phyloP scores from a whole-genome alignment of 2,113 vertebrate species.

The Myotis lucifugus region DNA sequence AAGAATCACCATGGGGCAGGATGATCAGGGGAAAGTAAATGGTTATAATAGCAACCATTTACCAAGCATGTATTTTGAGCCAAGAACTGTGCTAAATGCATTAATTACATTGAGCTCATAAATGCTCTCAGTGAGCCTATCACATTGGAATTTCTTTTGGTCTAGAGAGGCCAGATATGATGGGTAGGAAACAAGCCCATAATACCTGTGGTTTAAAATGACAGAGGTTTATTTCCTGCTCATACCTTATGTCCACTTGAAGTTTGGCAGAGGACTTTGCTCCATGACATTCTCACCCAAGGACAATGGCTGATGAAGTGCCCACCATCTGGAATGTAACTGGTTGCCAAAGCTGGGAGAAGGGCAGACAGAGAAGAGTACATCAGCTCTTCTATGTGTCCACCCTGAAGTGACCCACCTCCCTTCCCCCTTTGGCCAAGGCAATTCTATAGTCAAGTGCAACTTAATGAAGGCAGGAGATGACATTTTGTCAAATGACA shows the following conservation, averaged over 20 bases:
- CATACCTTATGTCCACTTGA: background rate
- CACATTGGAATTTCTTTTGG: background rate
- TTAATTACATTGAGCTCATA: background rate
- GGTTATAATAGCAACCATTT: background rate
- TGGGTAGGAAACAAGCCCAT: background rate
- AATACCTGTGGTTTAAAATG: slow-evolving; percentile 34
- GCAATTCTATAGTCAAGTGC: background rate
- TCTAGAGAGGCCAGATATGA: background rate
- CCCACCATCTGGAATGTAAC: slow-evolving; percentile 40
- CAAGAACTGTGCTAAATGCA: background rate
- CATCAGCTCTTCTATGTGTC: background rate
- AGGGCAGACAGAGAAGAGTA: background rate
- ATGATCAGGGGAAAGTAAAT: background rate
- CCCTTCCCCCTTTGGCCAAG: background rate
- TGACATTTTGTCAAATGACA: background rate
- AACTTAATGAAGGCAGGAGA: background rate
- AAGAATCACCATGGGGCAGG: background rate
- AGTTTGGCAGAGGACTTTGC: background rate
- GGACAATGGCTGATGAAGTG: slow-evolving; percentile 24
- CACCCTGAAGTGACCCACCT: background rate
- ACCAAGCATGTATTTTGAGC: slow-evolving; percentile 8
- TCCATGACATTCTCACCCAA: slow-evolving; percentile 9
- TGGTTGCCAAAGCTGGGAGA: background rate
- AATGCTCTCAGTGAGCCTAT: background rate
- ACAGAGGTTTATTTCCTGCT: slow-evolving; percentile 36